These are phyloP conservation scores for Seira sanloemensis DNA, from an alignment of 2,888 invertebrate genomes.

Conservation along the genomic window DNA sequence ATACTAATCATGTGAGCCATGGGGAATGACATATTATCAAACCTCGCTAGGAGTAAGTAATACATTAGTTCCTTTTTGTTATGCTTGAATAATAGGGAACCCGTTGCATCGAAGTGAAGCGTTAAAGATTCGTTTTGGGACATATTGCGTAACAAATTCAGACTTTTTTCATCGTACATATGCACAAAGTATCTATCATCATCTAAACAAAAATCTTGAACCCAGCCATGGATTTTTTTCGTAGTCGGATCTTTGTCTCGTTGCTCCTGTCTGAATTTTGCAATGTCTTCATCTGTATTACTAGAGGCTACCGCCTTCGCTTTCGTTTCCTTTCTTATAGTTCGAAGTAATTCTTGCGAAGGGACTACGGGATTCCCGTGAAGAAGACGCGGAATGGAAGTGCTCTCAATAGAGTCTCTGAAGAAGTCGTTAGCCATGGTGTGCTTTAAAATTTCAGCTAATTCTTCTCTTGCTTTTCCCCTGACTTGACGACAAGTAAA, in stretches of 20 bases:
- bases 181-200: background rate
- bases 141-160: background rate
- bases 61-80: background rate
- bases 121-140: background rate
- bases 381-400: no score
- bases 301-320: no score
- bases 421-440: background rate
- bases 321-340: background rate
- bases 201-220: background rate
- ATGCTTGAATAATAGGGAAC: background rate
- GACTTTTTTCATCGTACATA: background rate
- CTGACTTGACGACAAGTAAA: background rate
- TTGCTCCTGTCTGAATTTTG: background rate
- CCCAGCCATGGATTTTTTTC: background rate
- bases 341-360: background rate
- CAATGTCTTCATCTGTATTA: background rate
- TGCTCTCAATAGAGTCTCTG: no score
- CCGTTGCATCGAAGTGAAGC: background rate
- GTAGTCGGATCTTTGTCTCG: background rate
- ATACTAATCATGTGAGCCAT: background rate
- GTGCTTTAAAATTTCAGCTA: background rate
- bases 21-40: background rate
- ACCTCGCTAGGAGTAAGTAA: background rate
- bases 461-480: background rate
- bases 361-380: background rate